Evolutionary conservation across 2,113 vertebrate species (phyloP).

Genomic region (Sander vitreus): DNA sequence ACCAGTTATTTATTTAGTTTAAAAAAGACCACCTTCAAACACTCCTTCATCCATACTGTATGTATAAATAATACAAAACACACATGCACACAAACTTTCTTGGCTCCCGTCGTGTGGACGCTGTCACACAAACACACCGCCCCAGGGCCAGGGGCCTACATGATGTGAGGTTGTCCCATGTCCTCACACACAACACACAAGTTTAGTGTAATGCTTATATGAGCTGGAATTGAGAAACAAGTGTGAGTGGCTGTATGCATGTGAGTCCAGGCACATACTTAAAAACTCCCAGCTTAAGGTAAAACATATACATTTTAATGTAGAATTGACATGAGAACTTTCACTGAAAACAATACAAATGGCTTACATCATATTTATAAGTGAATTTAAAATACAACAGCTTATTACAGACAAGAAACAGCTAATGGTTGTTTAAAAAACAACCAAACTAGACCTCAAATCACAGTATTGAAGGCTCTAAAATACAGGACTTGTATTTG

Average conservation of each 20-base stretch:
- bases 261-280: slow-evolving; percentile 17
- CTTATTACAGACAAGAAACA: slow-evolving; percentile 8
- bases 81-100: slow-evolving; percentile 51
- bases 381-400: not conserved
- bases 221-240: slow-evolving; percentile 55
- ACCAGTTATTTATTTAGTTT: slow-evolving; percentile 57
- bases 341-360: slow-evolving; percentile 29
- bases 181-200: slow-evolving; percentile 39
- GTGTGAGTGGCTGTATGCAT: slow-evolving; percentile 16
- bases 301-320: slow-evolving; percentile 46
- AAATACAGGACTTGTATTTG: not conserved
- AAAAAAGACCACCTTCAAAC: slow-evolving; percentile 48
- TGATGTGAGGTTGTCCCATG: slow-evolving; percentile 44
- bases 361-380: slow-evolving; percentile 28
- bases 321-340: not conserved
- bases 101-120: slow-evolving; percentile 47
- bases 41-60: slow-evolving; percentile 37
- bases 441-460: not conserved
- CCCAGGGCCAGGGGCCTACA: slow-evolving; percentile 29
- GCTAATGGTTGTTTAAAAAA: not conserved
- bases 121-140: slow-evolving; percentile 42
- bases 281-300: slow-evolving; percentile 16
- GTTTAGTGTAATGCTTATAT: slow-evolving; percentile 40
- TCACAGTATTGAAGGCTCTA: not conserved
- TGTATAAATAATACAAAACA: slow-evolving; percentile 68